A percentile compares a stretch with the other conserved stretches of the same genome.
phyloP scores from a whole-genome alignment of 2,113 vertebrate genomes.

The Rhineura floridana region DNA sequence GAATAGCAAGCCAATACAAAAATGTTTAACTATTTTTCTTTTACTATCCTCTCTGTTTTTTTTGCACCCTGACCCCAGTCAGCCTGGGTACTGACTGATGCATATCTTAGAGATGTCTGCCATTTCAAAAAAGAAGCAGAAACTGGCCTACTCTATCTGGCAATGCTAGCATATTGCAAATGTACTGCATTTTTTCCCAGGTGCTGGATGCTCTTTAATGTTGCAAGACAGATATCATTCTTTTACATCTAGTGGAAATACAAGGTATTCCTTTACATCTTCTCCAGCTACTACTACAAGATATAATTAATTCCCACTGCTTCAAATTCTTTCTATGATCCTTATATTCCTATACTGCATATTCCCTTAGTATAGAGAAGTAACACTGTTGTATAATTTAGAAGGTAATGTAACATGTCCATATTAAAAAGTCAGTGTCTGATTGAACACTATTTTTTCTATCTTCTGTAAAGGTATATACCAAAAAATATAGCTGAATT shows the following conservation, averaged over 20 bases:
- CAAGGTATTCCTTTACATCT: background rate
- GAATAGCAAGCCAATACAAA: background rate
- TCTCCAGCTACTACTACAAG: background rate
- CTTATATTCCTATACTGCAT: background rate
- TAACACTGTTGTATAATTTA: conserved; percentile 14
- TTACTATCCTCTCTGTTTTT: background rate
- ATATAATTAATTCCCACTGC: conserved; percentile 3
- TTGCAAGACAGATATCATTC: conserved; percentile 3
- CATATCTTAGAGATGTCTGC: background rate
- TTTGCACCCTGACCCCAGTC: rapidly evolving
- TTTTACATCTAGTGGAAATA: background rate
- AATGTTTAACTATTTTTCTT: background rate
- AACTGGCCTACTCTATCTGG: background rate
- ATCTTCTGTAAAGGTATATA: conserved; percentile 22
- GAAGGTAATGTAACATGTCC: background rate
- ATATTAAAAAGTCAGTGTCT: conserved; percentile 39
- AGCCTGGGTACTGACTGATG: background rate
- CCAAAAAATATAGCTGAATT: conserved; percentile 40
- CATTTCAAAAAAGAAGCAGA: background rate
- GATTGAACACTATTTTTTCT: conserved; percentile 11
- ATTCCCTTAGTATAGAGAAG: background rate
- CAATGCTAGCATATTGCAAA: background rate
- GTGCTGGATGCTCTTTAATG: background rate
- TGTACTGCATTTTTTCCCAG: background rate
- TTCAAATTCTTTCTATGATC: background rate